Conservation (phyloP, 2,113 vertebrate species). For the Chiloscyllium plagiosum region DNA sequence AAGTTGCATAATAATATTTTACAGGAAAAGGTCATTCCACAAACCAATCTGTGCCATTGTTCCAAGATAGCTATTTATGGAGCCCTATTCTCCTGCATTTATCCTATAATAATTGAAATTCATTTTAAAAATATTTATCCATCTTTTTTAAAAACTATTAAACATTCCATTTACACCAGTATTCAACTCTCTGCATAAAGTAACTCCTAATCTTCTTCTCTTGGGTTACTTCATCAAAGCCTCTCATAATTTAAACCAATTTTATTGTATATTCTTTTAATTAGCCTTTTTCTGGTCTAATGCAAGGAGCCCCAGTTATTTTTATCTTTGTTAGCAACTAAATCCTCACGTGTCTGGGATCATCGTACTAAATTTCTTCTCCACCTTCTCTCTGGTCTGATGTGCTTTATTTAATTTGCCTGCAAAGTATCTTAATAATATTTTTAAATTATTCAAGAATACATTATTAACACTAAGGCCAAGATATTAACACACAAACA, state of each 20-base stretch:
- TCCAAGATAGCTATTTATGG: neutral
- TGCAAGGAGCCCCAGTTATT: neutral
- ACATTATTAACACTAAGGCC: neutral
- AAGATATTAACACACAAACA: neutral
- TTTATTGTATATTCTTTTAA: neutral
- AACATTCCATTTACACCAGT: neutral
- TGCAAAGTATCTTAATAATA: neutral
- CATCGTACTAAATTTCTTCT: neutral
- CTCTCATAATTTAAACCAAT: neutral
- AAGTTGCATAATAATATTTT: neutral
- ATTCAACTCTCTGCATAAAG: neutral
- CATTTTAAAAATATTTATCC: neutral
- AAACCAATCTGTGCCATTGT: neutral
- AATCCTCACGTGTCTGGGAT: neutral
- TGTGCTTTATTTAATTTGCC: neutral
- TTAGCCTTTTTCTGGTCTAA: neutral
- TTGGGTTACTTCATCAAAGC: neutral
- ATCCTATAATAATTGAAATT: neutral
- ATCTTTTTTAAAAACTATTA: neutral
- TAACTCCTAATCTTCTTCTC: neutral
- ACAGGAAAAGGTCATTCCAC: neutral
- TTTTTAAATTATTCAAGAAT: slow-evolving; percentile 20
- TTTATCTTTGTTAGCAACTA: neutral
- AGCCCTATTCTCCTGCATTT: neutral
- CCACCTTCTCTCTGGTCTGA: neutral